Conservation (phyloP, 1,140 invertebrate genomes). For the Drosophila arawakana region DNA sequence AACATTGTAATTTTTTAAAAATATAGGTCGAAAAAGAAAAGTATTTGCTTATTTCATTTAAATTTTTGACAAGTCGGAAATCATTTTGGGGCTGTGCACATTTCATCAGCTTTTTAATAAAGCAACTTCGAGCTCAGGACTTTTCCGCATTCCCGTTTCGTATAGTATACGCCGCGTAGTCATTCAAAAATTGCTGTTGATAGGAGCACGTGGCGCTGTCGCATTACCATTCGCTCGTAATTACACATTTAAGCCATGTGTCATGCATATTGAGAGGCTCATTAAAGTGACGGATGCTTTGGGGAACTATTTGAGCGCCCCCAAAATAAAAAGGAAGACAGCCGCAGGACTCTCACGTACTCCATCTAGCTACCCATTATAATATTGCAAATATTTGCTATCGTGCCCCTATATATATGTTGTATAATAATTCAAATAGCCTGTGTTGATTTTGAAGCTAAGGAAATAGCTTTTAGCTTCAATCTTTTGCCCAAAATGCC, state of each 20-base stretch:
- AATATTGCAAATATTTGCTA: neutral
- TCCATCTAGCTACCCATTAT: neutral
- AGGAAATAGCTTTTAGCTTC: conserved; percentile 17
- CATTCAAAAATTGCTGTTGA: conserved; percentile 48
- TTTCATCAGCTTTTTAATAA: conserved; percentile 15
- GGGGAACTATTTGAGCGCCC: conserved; percentile 31
- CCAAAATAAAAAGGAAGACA: neutral
- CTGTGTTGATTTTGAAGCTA: conserved; percentile 12
- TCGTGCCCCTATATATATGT: neutral
- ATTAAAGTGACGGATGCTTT: conserved; percentile 59
- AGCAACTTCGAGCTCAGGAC: neutral
- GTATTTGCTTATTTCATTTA: neutral
- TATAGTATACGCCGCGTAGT: conserved; percentile 58
- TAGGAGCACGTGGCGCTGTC: conserved; percentile 60
- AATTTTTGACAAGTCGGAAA: neutral
- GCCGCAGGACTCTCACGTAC: conserved; percentile 31
- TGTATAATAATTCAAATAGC: conserved; percentile 14
- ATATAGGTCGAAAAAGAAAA: neutral
- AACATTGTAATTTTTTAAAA: no score
- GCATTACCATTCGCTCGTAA: conserved; percentile 52
- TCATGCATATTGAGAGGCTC: conserved; percentile 80
- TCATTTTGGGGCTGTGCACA: conserved; percentile 1
- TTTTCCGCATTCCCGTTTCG: conserved; percentile 11
- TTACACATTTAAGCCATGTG: conserved; percentile 79
- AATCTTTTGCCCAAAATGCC: conserved; percentile 2